Conservation (phyloP, 2,113 vertebrate genomes). For the Holacanthus passer region DNA sequence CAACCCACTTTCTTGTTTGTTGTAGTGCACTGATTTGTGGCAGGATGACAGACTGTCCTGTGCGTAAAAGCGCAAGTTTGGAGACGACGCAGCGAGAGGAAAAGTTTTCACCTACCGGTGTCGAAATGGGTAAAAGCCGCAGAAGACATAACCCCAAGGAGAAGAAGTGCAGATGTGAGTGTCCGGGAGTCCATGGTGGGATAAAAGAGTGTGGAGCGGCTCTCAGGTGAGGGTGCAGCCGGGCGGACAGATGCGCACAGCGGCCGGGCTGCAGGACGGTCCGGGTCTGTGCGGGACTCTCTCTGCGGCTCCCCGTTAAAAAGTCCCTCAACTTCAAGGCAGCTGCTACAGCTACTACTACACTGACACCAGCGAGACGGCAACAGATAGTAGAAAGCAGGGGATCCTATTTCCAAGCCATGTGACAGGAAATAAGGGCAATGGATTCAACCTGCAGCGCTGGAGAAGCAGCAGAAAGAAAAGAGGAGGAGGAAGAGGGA, state of each 20-base stretch:
- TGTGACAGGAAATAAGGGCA: conserved; percentile 88
- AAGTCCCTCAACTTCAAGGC: conserved; percentile 79
- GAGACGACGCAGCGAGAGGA: conserved; percentile 30
- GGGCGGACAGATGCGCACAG: conserved; percentile 68
- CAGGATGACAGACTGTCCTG: accelerated
- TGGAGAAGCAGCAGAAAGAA: conserved; percentile 38
- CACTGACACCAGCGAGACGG: conserved; percentile 71
- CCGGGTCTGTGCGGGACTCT: conserved; percentile 41
- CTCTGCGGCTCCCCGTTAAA: conserved; percentile 48
- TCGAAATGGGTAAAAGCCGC: conserved; percentile 80
- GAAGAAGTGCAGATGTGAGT: conserved; percentile 75
- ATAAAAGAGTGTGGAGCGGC: conserved; percentile 16
- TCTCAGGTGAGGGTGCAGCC: conserved; percentile 79
- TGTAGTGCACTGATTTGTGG: accelerated
- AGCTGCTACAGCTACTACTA: conserved; percentile 66
- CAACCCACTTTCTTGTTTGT: not conserved
- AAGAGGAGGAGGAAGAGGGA: conserved; percentile 4
- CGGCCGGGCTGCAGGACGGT: conserved; percentile 40
- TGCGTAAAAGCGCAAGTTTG: conserved; percentile 48
- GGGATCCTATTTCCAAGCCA: conserved; percentile 88
- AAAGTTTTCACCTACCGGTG: conserved; percentile 82
- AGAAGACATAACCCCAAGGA: conserved; percentile 76
- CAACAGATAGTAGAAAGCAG: conserved; percentile 80
- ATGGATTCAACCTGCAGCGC: conserved; percentile 84
- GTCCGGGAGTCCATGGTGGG: conserved; percentile 82